A percentile compares a stretch with the other conserved stretches of the same genome.
phyloP scores from a whole-genome alignment of 2,113 vertebrate genomes.

The Erinaceus europaeus region DNA sequence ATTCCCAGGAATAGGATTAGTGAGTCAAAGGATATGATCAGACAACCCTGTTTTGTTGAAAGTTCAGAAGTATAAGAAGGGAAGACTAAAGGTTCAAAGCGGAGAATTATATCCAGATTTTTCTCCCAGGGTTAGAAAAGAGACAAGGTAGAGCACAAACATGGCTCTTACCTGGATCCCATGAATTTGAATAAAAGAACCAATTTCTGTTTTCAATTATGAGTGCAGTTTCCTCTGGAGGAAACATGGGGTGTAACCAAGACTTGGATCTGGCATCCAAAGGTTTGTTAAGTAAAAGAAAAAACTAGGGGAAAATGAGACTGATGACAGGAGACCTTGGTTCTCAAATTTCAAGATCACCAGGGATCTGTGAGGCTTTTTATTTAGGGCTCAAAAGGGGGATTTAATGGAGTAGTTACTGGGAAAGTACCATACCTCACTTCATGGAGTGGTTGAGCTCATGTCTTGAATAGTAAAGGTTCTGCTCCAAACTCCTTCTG shows the following conservation, averaged over 20 bases:
- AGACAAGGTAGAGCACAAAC: slow-evolving; percentile 17
- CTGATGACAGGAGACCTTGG: slow-evolving; percentile 28
- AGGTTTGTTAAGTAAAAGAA: slow-evolving; percentile 46
- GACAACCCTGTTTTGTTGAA: slow-evolving; percentile 29
- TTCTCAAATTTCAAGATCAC: slow-evolving; percentile 42
- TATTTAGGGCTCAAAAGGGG: not conserved
- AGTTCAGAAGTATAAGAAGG: slow-evolving; percentile 17
- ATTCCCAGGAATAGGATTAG: not conserved
- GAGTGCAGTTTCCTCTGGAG: slow-evolving; percentile 37
- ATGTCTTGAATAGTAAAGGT: not conserved
- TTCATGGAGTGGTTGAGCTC: not conserved
- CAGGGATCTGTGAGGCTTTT: not conserved
- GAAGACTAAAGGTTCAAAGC: slow-evolving; percentile 25
- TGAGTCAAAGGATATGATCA: slow-evolving; percentile 16
- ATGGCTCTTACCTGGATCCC: slow-evolving; percentile 49
- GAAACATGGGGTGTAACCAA: slow-evolving; percentile 36
- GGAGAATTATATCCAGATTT: slow-evolving; percentile 53
- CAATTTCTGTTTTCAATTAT: slow-evolving; percentile 62
- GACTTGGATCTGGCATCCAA: slow-evolving; percentile 23
- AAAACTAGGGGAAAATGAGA: slow-evolving; percentile 37
- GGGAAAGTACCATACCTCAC: not conserved
- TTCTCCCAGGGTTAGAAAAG: not conserved
- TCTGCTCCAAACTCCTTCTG: not conserved
- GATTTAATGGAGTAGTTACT: not conserved
- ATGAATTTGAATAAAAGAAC: slow-evolving; percentile 33